phyloP scores from a whole-genome alignment of 2,888 invertebrate genomes.

The Dendrolimus houi region DNA sequence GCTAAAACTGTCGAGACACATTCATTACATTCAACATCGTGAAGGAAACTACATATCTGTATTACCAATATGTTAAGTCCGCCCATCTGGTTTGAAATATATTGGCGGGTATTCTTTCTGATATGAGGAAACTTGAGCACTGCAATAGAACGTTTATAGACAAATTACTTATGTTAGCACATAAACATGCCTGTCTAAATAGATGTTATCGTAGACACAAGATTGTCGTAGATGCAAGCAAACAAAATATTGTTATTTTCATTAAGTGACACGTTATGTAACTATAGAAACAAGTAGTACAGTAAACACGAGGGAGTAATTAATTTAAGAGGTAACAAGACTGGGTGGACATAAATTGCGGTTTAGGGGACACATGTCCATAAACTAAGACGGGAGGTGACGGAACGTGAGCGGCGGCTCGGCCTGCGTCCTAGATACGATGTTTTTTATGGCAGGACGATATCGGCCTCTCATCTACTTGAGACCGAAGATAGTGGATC shows the following conservation, averaged over 20 bases:
- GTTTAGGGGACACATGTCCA: slow-evolving; percentile 54
- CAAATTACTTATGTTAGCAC: no score
- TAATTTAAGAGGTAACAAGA: slow-evolving; percentile 34
- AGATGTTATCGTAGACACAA: neutral
- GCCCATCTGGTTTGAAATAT: no score
- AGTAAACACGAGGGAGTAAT: slow-evolving; percentile 20
- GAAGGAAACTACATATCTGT: no score
- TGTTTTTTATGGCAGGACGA: slow-evolving; percentile 66
- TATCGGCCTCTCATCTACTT: slow-evolving; percentile 64
- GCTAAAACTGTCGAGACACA: no score
- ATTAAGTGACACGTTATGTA: neutral
- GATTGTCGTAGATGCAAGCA: neutral
- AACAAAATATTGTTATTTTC: neutral
- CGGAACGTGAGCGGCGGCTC: slow-evolving; percentile 36
- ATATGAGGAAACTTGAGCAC: no score
- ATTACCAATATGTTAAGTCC: no score
- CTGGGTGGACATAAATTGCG: slow-evolving; percentile 52
- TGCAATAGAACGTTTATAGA: no score
- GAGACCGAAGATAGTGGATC: slow-evolving; percentile 63
- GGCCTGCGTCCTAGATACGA: slow-evolving; percentile 54
- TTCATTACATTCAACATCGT: no score
- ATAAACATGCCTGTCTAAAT: neutral
- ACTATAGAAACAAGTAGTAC: neutral
- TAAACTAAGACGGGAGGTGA: slow-evolving; percentile 62
- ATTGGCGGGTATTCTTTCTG: no score